Evolutionary conservation across 1,140 invertebrate genomes (phyloP).

Genomic region (Sarcophaga peregrina): DNA sequence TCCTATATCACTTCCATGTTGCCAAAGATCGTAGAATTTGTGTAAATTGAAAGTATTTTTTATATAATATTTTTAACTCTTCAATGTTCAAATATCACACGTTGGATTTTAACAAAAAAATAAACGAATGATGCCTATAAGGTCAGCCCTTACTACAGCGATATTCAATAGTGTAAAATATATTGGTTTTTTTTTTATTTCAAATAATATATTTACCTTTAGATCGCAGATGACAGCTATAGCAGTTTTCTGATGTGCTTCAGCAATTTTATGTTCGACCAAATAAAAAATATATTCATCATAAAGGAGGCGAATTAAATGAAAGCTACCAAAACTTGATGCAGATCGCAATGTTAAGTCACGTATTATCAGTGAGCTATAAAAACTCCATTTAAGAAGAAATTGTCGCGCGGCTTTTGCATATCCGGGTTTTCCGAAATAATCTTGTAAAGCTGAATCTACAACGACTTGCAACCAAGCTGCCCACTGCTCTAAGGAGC

Average conservation of each 20-base stretch:
- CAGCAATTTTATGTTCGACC: constrained; percentile 95
- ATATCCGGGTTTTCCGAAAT: constrained; percentile 86
- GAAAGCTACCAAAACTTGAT: constrained; percentile 98
- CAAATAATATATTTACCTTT: constrained; percentile 53
- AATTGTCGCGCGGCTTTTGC: constrained; percentile 93
- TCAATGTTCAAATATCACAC: too few species aligned
- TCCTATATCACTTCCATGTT: too few species aligned
- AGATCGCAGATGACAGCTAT: constrained; percentile 87
- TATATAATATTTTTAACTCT: too few species aligned
- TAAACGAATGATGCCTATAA: too few species aligned
- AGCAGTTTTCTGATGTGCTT: constrained; percentile 88
- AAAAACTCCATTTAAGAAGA: constrained; percentile 98
- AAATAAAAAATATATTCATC: constrained; percentile 99
- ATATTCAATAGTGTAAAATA: too few species aligned
- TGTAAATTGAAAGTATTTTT: too few species aligned
- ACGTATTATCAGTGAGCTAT: constrained; percentile 96
- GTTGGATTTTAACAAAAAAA: too few species aligned
- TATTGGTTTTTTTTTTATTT: too few species aligned
- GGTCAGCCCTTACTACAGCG: too few species aligned
- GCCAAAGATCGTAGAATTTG: too few species aligned
- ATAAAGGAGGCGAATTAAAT: constrained; percentile 95
- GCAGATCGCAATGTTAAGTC: constrained; percentile 95
- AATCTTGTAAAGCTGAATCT: constrained; percentile 86
- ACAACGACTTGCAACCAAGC: constrained; percentile 95
- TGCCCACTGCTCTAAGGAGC: constrained; percentile 96